phyloP scores from a whole-genome alignment of 2,113 vertebrate species.

The Peromyscus californicus region DNA sequence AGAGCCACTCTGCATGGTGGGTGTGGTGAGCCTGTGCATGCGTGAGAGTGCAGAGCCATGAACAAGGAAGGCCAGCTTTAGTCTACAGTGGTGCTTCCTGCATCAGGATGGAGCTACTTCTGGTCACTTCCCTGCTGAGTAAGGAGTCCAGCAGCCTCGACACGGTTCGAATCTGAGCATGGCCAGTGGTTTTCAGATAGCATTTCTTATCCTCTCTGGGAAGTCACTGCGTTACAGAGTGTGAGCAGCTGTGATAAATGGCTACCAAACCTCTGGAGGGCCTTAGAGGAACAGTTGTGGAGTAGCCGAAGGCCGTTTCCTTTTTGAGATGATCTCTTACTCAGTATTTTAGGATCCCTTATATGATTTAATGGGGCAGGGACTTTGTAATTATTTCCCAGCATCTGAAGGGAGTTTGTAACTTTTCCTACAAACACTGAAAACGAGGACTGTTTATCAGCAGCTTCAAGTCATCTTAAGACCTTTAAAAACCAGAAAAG shows the following conservation, averaged over 20 bases:
- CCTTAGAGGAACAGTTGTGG: neutral
- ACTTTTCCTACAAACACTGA: neutral
- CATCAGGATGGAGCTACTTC: neutral
- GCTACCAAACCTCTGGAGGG: neutral
- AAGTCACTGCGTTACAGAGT: neutral
- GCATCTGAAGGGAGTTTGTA: neutral
- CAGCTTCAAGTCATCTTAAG: neutral
- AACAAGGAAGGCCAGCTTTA: too few relatives aligned
- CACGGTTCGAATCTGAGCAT: neutral
- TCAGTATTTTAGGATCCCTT: neutral
- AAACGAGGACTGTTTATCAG: neutral
- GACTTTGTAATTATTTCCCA: neutral
- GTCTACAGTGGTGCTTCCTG: neutral
- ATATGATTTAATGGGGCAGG: neutral
- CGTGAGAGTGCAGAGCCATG: neutral
- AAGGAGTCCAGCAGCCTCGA: neutral
- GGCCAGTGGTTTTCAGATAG: neutral
- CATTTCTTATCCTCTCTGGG: neutral
- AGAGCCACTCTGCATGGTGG: neutral
- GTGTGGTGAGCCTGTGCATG: neutral
- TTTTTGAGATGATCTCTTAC: neutral
- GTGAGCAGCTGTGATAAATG: neutral
- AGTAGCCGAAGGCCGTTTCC: neutral
- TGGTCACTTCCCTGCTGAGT: neutral
- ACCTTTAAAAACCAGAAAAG: neutral